These are phyloP conservation scores for Parnassius apollo DNA, from an alignment of 2,888 invertebrate genomes.

Conservation along the genomic window DNA sequence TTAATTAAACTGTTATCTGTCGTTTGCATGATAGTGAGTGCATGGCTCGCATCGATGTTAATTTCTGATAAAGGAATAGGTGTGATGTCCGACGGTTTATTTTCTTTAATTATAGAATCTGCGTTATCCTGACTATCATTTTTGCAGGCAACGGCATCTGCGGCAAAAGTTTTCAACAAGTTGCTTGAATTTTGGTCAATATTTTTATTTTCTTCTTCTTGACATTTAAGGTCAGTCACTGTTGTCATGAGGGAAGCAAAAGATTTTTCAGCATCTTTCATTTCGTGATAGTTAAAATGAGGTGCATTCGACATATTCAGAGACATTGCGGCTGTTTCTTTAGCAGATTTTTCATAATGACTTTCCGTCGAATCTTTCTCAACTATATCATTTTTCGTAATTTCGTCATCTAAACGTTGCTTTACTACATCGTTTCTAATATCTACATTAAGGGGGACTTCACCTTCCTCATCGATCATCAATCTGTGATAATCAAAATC, in stretches of 20 bases:
- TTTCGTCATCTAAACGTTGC: not conserved
- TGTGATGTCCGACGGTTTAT: not conserved
- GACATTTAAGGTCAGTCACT: not conserved
- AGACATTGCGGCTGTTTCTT: slow-evolving; percentile 10
- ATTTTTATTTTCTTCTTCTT: not conserved
- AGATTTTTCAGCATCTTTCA: slow-evolving; percentile 44
- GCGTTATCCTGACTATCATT: not conserved
- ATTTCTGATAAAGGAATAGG: slow-evolving; percentile 7
- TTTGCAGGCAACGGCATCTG: not conserved
- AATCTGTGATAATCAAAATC: slow-evolving; percentile 57
- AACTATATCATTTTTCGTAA: not conserved
- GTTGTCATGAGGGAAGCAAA: slow-evolving; percentile 28
- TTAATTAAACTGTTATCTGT: too few species aligned
- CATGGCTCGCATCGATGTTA: not conserved
- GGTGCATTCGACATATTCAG: slow-evolving; percentile 9
- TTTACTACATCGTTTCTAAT: not conserved
- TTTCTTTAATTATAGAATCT: not conserved
- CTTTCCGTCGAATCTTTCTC: not conserved
- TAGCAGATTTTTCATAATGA: not conserved
- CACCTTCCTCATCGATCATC: slow-evolving; percentile 38
- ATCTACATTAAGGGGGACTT: slow-evolving; percentile 23
- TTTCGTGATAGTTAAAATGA: slow-evolving; percentile 38
- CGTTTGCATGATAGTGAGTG: too few species aligned
- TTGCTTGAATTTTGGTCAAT: not conserved
- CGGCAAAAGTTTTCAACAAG: not conserved